phyloP scores from a whole-genome alignment of 2,888 invertebrate genomes.

The Apodemia hepburni region DNA sequence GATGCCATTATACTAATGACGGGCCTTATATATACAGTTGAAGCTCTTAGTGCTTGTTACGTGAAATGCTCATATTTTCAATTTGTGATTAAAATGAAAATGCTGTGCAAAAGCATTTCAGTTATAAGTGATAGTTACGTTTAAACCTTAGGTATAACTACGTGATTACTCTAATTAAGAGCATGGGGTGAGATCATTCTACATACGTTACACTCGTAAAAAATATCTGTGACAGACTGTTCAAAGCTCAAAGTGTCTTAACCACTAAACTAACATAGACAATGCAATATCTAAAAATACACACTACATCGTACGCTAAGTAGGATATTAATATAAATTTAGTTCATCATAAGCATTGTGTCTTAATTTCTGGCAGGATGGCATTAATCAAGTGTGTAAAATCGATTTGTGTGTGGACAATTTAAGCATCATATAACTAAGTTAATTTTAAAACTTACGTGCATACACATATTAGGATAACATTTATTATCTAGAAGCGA shows the following conservation, averaged over 20 bases:
- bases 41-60: constrained; percentile 40
- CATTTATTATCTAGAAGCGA: constrained; percentile 72
- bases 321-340: constrained; percentile 69
- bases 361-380: constrained; percentile 74
- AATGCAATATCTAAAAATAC: constrained; percentile 79
- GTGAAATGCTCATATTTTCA: constrained; percentile 24
- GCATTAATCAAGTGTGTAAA: constrained; percentile 68
- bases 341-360: constrained; percentile 77
- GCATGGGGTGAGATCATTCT: constrained; percentile 53
- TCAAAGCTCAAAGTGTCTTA: constrained; percentile 77
- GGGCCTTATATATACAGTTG: constrained; percentile 63
- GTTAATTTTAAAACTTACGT: constrained; percentile 58
- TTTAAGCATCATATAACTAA: constrained; percentile 74
- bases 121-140: constrained; percentile 30
- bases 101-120: constrained; percentile 41
- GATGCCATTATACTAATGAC: constrained; percentile 55
- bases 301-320: constrained; percentile 72
- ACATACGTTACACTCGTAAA: constrained; percentile 57
- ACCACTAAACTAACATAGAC: constrained; percentile 74
- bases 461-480: constrained; percentile 68
- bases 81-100: constrained; percentile 34
- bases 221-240: constrained; percentile 72
- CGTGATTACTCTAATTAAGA: constrained; percentile 48
- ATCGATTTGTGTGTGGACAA: constrained; percentile 76
- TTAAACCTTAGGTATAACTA: constrained; percentile 40